phyloP scores from a whole-genome alignment of 2,888 invertebrate genomes.

The Anthrax anthrax region DNA sequence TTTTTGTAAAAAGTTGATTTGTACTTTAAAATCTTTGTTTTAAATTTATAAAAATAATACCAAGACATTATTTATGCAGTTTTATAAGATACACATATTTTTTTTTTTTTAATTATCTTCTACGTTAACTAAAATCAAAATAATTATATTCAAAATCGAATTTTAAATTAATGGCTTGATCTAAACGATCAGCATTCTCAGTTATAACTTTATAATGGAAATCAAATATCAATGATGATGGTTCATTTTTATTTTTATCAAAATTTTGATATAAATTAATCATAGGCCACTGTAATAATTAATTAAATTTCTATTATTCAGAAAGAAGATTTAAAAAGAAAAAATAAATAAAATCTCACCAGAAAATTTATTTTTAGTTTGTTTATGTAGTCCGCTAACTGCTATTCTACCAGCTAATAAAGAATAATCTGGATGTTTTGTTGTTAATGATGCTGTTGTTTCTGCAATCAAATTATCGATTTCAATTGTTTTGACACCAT shows the following conservation, averaged over 20 bases:
- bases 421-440: constrained; percentile 6
- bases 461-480: constrained; percentile 6
- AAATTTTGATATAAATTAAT: not conserved
- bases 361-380: constrained; percentile 5
- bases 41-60: no score
- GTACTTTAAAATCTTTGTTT: no score
- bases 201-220: constrained; percentile 60
- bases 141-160: constrained; percentile 87
- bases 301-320: not conserved
- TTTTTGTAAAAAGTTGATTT: no score
- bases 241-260: not conserved
- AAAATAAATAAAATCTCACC: not conserved
- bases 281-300: not conserved
- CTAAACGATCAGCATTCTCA: constrained; percentile 65
- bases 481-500: constrained; percentile 3
- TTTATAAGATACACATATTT: no score
- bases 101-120: no score
- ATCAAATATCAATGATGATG: constrained; percentile 75
- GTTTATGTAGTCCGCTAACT: constrained; percentile 3
- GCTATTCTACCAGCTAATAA: constrained; percentile 6
- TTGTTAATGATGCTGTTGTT: constrained; percentile 6
- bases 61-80: no score
- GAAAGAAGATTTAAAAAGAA: not conserved
- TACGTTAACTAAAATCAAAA: constrained; percentile 94
- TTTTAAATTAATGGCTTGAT: constrained; percentile 85